A percentile compares a stretch with the other conserved stretches of the same genome.
These are phyloP conservation scores for Sympetrum striolatum DNA, from an alignment of 2,888 invertebrate species.

Conservation along the genomic window DNA sequence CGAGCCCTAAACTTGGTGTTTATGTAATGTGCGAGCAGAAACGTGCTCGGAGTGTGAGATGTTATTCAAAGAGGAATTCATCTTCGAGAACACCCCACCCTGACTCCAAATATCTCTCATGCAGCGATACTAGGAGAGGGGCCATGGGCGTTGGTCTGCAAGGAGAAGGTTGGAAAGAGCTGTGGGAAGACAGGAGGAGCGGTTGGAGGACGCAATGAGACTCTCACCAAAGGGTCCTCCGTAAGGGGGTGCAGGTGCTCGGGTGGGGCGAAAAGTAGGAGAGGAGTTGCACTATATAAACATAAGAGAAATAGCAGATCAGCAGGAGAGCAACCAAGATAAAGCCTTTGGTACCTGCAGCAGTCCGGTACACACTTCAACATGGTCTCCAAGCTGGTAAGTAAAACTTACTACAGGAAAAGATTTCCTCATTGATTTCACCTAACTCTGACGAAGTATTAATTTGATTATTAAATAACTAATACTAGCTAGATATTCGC, in stretches of 20 bases:
- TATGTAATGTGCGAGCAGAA: background rate
- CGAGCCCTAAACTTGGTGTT: background rate
- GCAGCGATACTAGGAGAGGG: background rate
- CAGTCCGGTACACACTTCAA: background rate
- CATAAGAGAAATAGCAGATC: background rate
- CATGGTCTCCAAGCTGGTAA: conserved; percentile 31
- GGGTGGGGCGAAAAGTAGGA: background rate
- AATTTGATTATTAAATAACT: too few species aligned
- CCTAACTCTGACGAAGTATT: too few species aligned
- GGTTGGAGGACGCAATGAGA: background rate
- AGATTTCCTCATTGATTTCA: background rate
- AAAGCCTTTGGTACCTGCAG: conserved; percentile 7
- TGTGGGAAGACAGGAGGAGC: conserved; percentile 15
- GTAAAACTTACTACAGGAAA: background rate
- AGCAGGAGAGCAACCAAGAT: conserved; percentile 1
- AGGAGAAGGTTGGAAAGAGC: background rate
- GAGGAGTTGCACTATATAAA: conserved; percentile 17
- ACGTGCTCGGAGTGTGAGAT: background rate
- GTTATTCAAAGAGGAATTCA: background rate
- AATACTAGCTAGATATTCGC: too few species aligned
- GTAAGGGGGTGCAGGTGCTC: background rate
- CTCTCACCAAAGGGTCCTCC: background rate
- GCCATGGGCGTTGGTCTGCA: conserved; percentile 40
- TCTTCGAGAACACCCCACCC: background rate
- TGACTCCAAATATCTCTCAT: background rate